Percentiles rank a stretch among this genome's conserved stretches.
These are phyloP conservation scores for Oxygymnocypris stewartii DNA, from an alignment of 2,113 vertebrate species.

Conservation along the genomic window DNA sequence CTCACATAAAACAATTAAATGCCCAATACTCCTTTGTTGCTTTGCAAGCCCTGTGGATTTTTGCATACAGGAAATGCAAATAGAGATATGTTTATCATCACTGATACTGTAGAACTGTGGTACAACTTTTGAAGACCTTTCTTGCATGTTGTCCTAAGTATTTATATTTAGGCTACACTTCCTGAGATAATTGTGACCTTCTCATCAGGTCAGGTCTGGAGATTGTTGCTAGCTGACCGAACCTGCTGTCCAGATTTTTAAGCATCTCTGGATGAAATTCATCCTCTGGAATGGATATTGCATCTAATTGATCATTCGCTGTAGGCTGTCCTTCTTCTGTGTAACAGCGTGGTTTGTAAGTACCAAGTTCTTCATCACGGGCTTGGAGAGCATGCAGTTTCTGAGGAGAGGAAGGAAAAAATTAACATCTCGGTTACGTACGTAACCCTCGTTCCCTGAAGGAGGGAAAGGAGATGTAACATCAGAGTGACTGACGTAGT, in stretches of 20 bases:
- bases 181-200: not conserved
- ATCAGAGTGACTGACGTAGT: too few species aligned
- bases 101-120: not conserved
- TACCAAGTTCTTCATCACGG: slow-evolving; percentile 40
- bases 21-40: not conserved
- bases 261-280: slow-evolving; percentile 59
- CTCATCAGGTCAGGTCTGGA: slow-evolving; percentile 49
- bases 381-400: slow-evolving; percentile 14
- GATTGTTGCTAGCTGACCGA: slow-evolving; percentile 59
- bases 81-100: not conserved
- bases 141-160: not conserved
- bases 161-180: not conserved
- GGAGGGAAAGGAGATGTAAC: too few species aligned
- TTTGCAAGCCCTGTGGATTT: not conserved
- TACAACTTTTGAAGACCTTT: too few species aligned
- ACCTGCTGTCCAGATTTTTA: slow-evolving; percentile 52
- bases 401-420: slow-evolving; percentile 38
- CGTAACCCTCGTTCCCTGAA: too few species aligned
- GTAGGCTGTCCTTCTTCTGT: slow-evolving; percentile 58
- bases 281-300: slow-evolving; percentile 61
- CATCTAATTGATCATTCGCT: slow-evolving; percentile 52
- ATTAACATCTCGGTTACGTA: too few species aligned
- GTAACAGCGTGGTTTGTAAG: slow-evolving; percentile 63
- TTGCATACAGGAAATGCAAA: not conserved
- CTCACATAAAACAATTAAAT: not conserved